A percentile compares a stretch with the other conserved stretches of the same genome.
Evolutionary conservation across 2,113 vertebrate species (phyloP).

Genomic region (Tympanuchus pallidicinctus): DNA sequence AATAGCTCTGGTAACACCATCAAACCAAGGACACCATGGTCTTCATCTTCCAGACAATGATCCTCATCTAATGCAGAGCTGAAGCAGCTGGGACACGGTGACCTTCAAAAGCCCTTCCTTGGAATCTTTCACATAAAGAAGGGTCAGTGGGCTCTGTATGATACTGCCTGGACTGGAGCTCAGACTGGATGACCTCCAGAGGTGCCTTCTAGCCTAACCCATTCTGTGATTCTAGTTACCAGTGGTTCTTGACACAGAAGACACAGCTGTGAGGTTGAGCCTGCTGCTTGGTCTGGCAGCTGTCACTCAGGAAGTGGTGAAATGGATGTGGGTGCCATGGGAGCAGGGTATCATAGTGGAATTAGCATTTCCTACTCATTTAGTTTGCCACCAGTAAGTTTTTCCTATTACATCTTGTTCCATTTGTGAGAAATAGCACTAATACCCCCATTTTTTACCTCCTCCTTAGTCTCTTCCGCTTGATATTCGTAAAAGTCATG

Average conservation of each 20-base stretch:
- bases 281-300: not conserved
- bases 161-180: not conserved
- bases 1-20: not conserved
- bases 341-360: not conserved
- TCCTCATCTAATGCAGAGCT: not conserved
- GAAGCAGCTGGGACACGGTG: not conserved
- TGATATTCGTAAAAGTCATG: fast-evolving
- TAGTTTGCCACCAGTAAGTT: not conserved
- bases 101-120: not conserved
- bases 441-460: not conserved
- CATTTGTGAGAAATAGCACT: not conserved
- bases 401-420: not conserved
- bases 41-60: not conserved
- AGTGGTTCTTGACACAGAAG: not conserved
- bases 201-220: not conserved
- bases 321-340: not conserved
- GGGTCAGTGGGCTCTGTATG: not conserved
- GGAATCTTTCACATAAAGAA: not conserved
- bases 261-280: not conserved
- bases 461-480: not conserved
- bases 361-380: not conserved
- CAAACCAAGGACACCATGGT: not conserved
- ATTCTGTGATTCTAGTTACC: not conserved
- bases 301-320: not conserved
- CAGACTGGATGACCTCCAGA: not conserved